Base-by-base conservation (phyloP, 2,797 vertebrate genomes). In the Sebastes vulpes region DNA sequence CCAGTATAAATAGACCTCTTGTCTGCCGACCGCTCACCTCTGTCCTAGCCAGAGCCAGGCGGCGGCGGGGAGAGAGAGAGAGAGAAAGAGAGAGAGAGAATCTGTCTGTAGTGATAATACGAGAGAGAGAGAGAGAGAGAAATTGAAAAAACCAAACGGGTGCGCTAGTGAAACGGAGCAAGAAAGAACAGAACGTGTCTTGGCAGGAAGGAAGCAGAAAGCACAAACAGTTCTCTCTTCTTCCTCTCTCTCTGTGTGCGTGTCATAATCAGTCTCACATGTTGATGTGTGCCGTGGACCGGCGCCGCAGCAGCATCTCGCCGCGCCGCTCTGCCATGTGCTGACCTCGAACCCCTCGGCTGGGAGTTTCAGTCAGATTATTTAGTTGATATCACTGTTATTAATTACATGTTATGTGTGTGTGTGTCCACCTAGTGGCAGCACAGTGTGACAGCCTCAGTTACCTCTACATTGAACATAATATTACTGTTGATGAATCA, bases 171-270 rank as follows among this genome's bases (percentile, higher is more conserved):
- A 70, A 87, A 64, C 46, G 9, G 56, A 77, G 61, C 76, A 64
- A 76, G 48, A 88, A 67, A 81, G 92, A 91, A 91, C 92, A 87
- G 82, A 91, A 89, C 86, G 89, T 90, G 64, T 86, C 89, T 86
- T 93, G 90, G 82, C 86, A 93, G 88, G 78, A 89, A 93, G 89
- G 87, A 94, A 92, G 79, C 76, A 57, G 66, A 77, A 78, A 88
- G 83, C 61, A 84, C 73, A 75, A 86, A 88, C 89, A 82, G 52
- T 90, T 67, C 63, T 53, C 11, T 57, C 29, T 67, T 50, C n/a
- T 42, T 42, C 8, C 38, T 42, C 12, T 42, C 38, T 42, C 38
- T 42, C 12, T 6, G 12, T 16, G 12, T 16, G 38, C 5, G 38
- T 28, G 31, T 79, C 66, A 71, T 85, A 90, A 90, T 79, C 72